phyloP scores from a whole-genome alignment of 2,113 vertebrate genomes.

The Pardalotus punctatus region DNA sequence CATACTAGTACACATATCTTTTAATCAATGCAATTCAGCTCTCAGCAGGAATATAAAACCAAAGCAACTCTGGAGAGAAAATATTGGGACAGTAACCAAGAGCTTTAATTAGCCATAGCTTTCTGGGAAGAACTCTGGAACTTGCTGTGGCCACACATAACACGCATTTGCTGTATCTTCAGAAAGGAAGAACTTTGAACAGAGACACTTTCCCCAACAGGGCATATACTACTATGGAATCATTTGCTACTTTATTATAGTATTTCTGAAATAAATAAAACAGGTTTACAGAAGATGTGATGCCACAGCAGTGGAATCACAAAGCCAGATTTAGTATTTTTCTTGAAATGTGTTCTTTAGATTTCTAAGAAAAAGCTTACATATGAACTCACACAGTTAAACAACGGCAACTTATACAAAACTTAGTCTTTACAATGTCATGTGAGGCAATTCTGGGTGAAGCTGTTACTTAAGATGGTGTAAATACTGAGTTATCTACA shows the following conservation, averaged over 20 bases:
- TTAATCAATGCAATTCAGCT: background rate
- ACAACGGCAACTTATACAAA: background rate
- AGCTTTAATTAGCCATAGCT: background rate
- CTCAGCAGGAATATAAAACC: background rate
- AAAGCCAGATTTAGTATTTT: background rate
- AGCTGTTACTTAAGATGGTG: background rate
- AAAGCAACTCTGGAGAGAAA: background rate
- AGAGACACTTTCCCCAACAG: background rate
- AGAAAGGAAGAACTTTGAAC: background rate
- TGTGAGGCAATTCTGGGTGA: background rate
- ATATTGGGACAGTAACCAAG: background rate
- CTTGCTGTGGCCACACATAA: background rate
- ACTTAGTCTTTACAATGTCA: background rate
- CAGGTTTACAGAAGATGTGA: background rate
- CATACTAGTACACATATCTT: background rate
- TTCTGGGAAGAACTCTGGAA: background rate
- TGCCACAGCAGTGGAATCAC: background rate
- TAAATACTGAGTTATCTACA: background rate
- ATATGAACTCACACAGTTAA: background rate
- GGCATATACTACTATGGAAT: background rate
- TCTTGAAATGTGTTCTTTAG: background rate
- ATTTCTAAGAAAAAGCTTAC: background rate
- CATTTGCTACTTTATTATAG: background rate
- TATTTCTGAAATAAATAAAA: background rate
- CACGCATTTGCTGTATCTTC: fast-evolving